Evolutionary conservation across 2,888 invertebrate species (phyloP), one percentile per base, ranked within the genome.

Genomic region (Watsonalla binaria): DNA sequence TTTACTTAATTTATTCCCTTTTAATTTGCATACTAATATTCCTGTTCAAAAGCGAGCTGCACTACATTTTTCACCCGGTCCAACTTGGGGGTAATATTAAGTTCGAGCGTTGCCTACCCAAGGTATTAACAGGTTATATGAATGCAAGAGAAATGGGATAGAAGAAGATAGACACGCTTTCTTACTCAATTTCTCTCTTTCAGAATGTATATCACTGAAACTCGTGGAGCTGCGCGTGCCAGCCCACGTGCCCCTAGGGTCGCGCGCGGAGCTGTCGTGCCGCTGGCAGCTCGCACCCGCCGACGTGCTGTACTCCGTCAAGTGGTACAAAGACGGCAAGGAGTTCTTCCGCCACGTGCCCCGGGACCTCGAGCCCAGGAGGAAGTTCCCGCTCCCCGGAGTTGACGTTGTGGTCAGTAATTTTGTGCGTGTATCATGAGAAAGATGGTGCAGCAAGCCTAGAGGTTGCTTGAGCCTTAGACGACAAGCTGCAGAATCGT

Each of bases 251-350:
- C 94, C 96, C 56, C 92, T 95, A 60, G 95, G 95, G 68, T 94
- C 95, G 75, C 93, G 94, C 67, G 95, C 96, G 45, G 90, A 92
- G 54, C 87, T 97, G 66, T 95, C 95, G 51, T 97, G 97, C 85
- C 94, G 94, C 80, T 97, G 95, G 91, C 94, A 95, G 84, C 92
- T 97, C 79, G 84, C 84, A 2, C 96, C 96, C 66, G 94, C 93
- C 5, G 96, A 97, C 81, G 93, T 94, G 51, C 92, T 97, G 50
- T 97, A 97, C 85, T 96, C 96, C 42, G 96, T 97, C 72, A 97
- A 97, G 89, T 97, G 97, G 97, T 97, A 97, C 91, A 97, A 96
- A 80, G 96, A 96, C 79, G 96, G 96, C 63, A 94, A 95, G 82
- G 97, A 97, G 88, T 96, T 97, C 91, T 97, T 96, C 91, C 92